A percentile compares a stretch with the other conserved stretches of the same genome.
Evolutionary conservation across 2,113 vertebrate genomes (phyloP).

Genomic region (Scomber scombrus): DNA sequence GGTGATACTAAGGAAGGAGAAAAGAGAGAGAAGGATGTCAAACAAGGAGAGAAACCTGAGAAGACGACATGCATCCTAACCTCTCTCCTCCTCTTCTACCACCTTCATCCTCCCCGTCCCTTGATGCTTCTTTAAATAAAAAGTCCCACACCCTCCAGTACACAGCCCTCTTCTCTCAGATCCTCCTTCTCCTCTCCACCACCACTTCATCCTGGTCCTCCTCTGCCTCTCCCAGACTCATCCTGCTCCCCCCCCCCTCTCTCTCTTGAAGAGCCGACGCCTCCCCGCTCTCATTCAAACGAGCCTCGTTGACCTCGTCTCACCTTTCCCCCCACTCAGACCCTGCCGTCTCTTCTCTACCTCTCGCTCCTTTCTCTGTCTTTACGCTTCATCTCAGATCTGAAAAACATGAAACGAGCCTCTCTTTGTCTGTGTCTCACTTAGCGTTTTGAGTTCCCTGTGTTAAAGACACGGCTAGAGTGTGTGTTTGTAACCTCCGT

Average conservation of each 20-base stretch:
- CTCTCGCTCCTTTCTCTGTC: background rate
- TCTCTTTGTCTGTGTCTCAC: constrained; percentile 34
- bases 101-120: background rate
- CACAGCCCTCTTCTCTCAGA: background rate
- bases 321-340: constrained; percentile 31
- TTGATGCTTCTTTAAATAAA: background rate
- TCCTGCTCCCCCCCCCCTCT: background rate
- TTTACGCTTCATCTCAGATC: constrained; percentile 41
- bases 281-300: constrained; percentile 26
- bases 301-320: constrained; percentile 2
- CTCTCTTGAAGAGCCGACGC: constrained; percentile 2
- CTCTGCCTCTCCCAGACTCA: background rate
- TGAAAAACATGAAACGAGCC: constrained; percentile 54
- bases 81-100: too few relatives aligned
- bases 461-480: too few relatives aligned
- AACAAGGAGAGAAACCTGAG: background rate
- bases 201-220: background rate
- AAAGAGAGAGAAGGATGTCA: too few relatives aligned
- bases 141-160: background rate
- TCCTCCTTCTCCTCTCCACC: background rate
- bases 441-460: background rate
- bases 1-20: too few relatives aligned
- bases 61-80: background rate
- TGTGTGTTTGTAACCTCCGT: constrained; percentile 34
- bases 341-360: constrained; percentile 11